Evolutionary conservation across 37 sponge, comb jelly and placozoan genomes (phyloP), one percentile per base, ranked within the genome.

Genomic region (Bolinopsis microptera): DNA sequence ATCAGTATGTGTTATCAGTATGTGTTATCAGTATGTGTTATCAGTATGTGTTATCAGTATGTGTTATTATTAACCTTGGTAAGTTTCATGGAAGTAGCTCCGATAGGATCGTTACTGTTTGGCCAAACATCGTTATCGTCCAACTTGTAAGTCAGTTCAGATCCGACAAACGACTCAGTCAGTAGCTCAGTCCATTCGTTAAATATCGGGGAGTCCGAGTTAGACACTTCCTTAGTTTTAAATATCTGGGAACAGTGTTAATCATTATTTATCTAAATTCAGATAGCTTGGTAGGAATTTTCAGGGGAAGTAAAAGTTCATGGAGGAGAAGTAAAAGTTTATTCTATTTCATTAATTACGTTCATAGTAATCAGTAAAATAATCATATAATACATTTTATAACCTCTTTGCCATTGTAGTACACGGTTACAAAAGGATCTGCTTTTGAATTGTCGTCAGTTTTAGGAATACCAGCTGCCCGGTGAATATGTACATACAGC

Each of bases 381-480:
- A n/a, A n/a, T n/a, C n/a, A n/a, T n/a, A n/a, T n/a, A n/a, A n/a
- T n/a, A n/a, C n/a, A n/a, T n/a, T n/a, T n/a, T n/a, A n/a, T 80
- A 33, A 80, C 82, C 37, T 80, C 82, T 34, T 80, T 28, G 21
- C 82, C 82, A 22, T 80, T 80, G 38, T 34, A 80, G 37, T 28
- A 80, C 23, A 80, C 82, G 2, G 34, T 80, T 1, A 80, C 82
- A 22, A 34, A 80, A 22, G 82, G 82, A 22, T 80, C 82, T 13
- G 82, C 24, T 34, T 80, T 28, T 2, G 82, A 80, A 13, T 3
- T 36, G 3, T 24, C 22, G 38, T 80, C 82, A 30, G 24, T 80
- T 30, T 32, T 80, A 22, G 82, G 82, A 37, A 80, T 37, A 2
- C 37, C 82, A 18, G 82, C 32, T 24, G 82, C 82, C 5, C 82